These are phyloP conservation scores for Acipenser transmontanus DNA, from an alignment of 2,797 vertebrate genomes.

Conservation along the genomic window DNA sequence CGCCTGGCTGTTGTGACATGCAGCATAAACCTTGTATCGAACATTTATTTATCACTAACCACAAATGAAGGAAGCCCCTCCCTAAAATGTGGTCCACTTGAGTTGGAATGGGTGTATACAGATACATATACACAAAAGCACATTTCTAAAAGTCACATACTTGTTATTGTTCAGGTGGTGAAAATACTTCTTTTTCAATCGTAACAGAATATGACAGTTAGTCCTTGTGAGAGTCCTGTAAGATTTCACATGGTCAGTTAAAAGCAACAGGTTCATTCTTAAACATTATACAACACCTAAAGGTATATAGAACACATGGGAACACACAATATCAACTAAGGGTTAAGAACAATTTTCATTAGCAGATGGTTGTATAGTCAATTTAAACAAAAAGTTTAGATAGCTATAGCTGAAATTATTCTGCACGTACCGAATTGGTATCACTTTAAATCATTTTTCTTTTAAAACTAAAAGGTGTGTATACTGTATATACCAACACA, in stretches of 20 bases:
- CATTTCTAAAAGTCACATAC: slow-evolving; percentile 29
- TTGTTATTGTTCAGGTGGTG: slow-evolving; percentile 54
- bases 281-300: neutral
- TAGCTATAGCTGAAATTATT: too few species aligned
- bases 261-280: neutral
- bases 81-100: too few species aligned
- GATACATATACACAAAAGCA: neutral
- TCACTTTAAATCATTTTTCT: too few species aligned
- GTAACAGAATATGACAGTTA: slow-evolving; percentile 42
- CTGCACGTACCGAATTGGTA: too few species aligned
- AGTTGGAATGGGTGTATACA: neutral
- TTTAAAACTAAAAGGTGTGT: too few species aligned
- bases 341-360: too few species aligned
- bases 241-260: neutral
- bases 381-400: too few species aligned
- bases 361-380: too few species aligned
- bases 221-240: slow-evolving; percentile 38
- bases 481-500: neutral
- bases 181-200: slow-evolving; percentile 43
- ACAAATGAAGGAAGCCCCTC: neutral
- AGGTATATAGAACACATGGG: neutral
- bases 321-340: too few species aligned
- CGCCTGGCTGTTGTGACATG: too few species aligned
- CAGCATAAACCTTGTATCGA: too few species aligned
- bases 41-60: neutral